These are phyloP conservation scores for Theretra japonica DNA, from an alignment of 2,888 invertebrate species.

Conservation along the genomic window DNA sequence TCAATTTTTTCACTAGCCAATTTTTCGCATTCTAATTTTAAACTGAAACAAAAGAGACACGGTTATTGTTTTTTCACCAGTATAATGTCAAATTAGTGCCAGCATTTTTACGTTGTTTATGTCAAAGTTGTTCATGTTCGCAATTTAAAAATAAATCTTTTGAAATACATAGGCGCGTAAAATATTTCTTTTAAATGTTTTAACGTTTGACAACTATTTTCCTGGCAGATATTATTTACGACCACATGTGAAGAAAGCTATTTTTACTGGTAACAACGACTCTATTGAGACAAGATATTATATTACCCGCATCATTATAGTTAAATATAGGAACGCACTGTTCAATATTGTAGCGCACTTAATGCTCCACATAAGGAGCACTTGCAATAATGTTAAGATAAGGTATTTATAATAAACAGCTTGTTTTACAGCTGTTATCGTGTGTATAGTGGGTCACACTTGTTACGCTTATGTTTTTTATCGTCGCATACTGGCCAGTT, in stretches of 20 bases:
- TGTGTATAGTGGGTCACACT: slow-evolving; percentile 61
- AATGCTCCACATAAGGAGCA: slow-evolving; percentile 61
- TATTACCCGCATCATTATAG: slow-evolving; percentile 1
- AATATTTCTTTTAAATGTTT: background rate
- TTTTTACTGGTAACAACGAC: background rate
- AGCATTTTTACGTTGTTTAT: background rate
- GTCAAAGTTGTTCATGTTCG: background rate
- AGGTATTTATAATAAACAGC: slow-evolving; percentile 62
- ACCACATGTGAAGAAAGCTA: background rate
- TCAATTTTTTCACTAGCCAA: slow-evolving; percentile 95
- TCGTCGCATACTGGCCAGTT: slow-evolving; percentile 58
- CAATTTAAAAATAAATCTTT: background rate
- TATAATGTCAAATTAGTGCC: background rate
- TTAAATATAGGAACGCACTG: slow-evolving; percentile 11
- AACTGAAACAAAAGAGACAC: slow-evolving; percentile 82
- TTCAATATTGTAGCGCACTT: slow-evolving; percentile 16
- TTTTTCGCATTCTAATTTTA: slow-evolving; percentile 95
- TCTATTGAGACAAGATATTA: background rate
- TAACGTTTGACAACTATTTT: background rate
- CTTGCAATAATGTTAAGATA: slow-evolving; percentile 65
- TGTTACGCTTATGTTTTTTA: slow-evolving; percentile 66
- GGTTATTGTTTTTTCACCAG: slow-evolving; percentile 30
- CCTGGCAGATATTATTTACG: background rate
- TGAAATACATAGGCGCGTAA: background rate
- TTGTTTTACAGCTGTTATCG: slow-evolving; percentile 66